phyloP scores from a whole-genome alignment of 1,140 invertebrate genomes.

The Temnothorax curvispinosus region DNA sequence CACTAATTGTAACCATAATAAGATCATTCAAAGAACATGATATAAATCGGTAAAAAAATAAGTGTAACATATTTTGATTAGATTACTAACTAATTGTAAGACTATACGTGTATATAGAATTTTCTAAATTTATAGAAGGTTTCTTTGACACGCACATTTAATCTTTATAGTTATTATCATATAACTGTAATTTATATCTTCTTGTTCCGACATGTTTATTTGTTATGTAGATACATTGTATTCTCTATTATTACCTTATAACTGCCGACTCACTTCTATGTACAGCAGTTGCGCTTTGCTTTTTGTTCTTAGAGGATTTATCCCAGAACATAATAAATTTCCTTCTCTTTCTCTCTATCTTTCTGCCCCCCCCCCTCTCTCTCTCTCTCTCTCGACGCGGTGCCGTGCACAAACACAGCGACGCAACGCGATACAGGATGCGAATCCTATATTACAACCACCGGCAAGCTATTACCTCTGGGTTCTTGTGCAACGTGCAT shows the following conservation, averaged over 20 bases:
- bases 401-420: conserved; percentile 51
- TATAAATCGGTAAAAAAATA: background rate
- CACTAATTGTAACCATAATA: background rate
- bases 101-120: background rate
- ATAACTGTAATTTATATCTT: conserved; percentile 50
- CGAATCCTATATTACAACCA: conserved; percentile 73
- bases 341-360: conserved; percentile 20
- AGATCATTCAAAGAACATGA: background rate
- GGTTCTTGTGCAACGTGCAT: conserved; percentile 75
- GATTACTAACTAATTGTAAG: background rate
- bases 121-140: background rate
- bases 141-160: background rate
- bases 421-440: conserved; percentile 65
- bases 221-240: conserved; percentile 50
- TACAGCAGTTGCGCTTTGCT: conserved; percentile 44
- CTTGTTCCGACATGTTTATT: conserved; percentile 48
- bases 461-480: conserved; percentile 68
- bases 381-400: conserved; percentile 29
- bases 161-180: conserved; percentile 24
- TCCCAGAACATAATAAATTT: conserved; percentile 60
- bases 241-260: conserved; percentile 58
- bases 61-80: background rate
- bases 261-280: conserved; percentile 52
- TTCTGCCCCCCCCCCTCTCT: background rate
- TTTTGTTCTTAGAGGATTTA: conserved; percentile 59